Conservation (phyloP, 2,888 invertebrate species). For the Polydesmus complanatus region DNA sequence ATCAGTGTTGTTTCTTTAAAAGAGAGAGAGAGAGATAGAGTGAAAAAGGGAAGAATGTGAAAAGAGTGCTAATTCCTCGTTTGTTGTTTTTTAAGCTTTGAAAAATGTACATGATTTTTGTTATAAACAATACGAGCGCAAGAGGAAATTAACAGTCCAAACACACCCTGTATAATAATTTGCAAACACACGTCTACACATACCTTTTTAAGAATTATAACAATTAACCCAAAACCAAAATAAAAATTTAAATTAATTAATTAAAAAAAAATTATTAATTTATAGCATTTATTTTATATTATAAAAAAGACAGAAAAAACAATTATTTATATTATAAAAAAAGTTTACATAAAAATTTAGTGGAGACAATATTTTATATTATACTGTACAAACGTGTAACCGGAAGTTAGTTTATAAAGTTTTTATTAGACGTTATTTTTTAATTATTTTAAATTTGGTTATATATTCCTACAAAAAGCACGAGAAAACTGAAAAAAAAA, state of each 20-base stretch:
- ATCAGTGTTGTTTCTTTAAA: not conserved
- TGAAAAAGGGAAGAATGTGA: not conserved
- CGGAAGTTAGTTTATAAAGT: too few relatives aligned
- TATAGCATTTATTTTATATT: too few relatives aligned
- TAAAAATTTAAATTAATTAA: too few relatives aligned
- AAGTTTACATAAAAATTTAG: too few relatives aligned
- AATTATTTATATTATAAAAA: too few relatives aligned
- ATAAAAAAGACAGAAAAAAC: too few relatives aligned
- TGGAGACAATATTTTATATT: too few relatives aligned
- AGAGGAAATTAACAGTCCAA: not conserved
- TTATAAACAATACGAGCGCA: not conserved
- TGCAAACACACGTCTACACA: not conserved
- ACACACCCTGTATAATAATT: not conserved
- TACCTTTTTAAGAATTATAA: too few relatives aligned
- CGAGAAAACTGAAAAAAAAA: not conserved
- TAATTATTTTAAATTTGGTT: too few relatives aligned
- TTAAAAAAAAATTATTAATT: too few relatives aligned
- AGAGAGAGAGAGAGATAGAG: not conserved
- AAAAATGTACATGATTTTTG: not conserved
- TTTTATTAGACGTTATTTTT: too few relatives aligned
- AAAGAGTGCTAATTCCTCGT: not conserved
- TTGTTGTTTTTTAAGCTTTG: not conserved
- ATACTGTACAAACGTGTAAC: not conserved
- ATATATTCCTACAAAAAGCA: not conserved
- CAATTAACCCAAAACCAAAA: too few relatives aligned